Evolutionary conservation across 2,113 vertebrate species (phyloP).

Genomic region (Rhea americana): DNA sequence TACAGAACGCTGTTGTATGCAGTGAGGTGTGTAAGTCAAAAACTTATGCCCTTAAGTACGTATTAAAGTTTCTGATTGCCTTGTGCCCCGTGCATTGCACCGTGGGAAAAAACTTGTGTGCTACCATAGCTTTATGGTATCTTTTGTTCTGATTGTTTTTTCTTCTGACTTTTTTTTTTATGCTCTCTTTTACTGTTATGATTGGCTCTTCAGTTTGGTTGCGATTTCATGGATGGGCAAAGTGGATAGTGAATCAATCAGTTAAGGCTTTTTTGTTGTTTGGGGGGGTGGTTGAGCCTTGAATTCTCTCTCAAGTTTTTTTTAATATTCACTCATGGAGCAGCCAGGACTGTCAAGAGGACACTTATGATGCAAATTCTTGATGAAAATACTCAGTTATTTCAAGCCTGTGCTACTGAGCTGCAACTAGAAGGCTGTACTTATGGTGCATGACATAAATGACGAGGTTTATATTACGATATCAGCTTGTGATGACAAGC

Average conservation of each 20-base stretch:
- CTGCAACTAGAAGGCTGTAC: neutral
- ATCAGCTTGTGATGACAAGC: neutral
- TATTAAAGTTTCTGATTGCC: neutral
- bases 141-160: neutral
- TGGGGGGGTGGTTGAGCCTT: neutral
- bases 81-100: rapidly evolving
- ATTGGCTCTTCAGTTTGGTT: neutral
- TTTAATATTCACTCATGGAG: neutral
- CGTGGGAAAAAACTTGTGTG: neutral
- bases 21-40: neutral
- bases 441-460: neutral
- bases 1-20: neutral
- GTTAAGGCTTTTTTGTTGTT: neutral
- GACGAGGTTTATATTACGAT: neutral
- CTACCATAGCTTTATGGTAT: neutral
- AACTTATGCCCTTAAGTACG: neutral
- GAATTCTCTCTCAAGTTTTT: neutral
- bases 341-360: neutral
- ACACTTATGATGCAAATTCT: neutral
- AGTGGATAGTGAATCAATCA: neutral
- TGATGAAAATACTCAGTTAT: neutral
- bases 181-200: neutral
- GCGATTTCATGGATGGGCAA: neutral
- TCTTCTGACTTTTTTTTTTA: neutral
- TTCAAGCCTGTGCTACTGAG: neutral